Evolutionary conservation across 2,113 vertebrate genomes (phyloP), one percentile per base, ranked within the genome.

Genomic region (Rhinoptilus africanus): DNA sequence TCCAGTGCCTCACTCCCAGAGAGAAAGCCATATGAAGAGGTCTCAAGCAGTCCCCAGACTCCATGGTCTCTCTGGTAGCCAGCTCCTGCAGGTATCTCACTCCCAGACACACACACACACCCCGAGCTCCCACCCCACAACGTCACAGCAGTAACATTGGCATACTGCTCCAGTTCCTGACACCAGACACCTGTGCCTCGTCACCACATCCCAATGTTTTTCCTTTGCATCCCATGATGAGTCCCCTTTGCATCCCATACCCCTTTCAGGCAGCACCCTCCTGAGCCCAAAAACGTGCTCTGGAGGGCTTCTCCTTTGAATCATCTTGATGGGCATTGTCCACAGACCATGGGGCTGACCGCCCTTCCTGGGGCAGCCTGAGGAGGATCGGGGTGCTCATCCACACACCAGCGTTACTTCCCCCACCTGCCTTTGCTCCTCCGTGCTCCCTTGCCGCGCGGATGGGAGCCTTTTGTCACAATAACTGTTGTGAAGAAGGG

Each of bases 271-370:
- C 11, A 35, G 14, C 8, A n/a, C 1, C 7, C 32, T 50, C 15
- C 34, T 57, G 10, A 68, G 16, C 22, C 48, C 57, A 34, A 50
- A 54, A 81, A 81, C 18, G 10, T n/a, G 14, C 6, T 28, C 19
- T 4, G 4, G 7, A 39, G 6, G 13, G 22, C 2, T 8, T 53
- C 63, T 64, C 14, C 20, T 53, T 30, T 50, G 12, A 26, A 10
- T 12, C 14, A 47, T 4, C 1, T 0, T 8, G 18, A 34, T 21
- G 14, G 37, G 3, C 16, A 7, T 30, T 14, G 37, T 2, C 8
- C 11, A 9, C 14, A 59, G 32, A 5, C 18, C 39, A 30, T 2
- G 7, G 5, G 51, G 8, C 12, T 56, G 68, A 26, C 3, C 32
- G n/a, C 3, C 2, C 20, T 60, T 60, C 17, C 28, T 64, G 21